Conservation (phyloP, 2,113 vertebrate species). For the Melanotaenia duboulayi region DNA sequence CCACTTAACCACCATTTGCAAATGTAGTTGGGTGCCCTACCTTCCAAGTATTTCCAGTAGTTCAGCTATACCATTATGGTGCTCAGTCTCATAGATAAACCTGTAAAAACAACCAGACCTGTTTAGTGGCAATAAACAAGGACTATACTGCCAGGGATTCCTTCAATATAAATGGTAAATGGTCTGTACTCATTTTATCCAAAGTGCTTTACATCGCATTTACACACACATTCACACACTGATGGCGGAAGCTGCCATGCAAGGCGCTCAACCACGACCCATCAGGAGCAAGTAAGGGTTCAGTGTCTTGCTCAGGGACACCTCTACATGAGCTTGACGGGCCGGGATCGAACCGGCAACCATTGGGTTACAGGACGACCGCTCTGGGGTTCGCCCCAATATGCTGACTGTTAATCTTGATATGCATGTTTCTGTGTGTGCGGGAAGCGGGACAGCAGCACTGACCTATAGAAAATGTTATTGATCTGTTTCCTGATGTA, state of each 20-base stretch:
- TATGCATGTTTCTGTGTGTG: background rate
- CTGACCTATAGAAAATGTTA: conserved; percentile 99
- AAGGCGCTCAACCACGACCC: no score
- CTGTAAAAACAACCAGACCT: conserved; percentile 73
- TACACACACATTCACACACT: no score
- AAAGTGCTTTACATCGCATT: no score
- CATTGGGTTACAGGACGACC: no score
- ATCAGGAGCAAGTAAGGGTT: no score
- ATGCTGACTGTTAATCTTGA: background rate
- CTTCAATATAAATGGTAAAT: no score
- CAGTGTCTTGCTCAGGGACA: no score
- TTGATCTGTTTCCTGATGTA: conserved; percentile 99
- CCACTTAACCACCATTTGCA: background rate
- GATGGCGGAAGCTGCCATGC: no score
- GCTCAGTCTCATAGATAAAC: conserved; percentile 99
- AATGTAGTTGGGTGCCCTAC: conserved; percentile 67
- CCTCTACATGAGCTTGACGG: no score
- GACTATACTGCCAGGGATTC: background rate
- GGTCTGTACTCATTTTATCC: no score
- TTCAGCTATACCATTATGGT: conserved; percentile 98
- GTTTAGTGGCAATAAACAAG: background rate
- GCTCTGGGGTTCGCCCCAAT: no score
- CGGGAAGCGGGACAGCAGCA: background rate
- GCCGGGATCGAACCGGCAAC: no score
- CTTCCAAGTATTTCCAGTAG: conserved; percentile 98